Conservation (phyloP, 2,113 vertebrate species). For the Campylomormyrus tamandua region DNA sequence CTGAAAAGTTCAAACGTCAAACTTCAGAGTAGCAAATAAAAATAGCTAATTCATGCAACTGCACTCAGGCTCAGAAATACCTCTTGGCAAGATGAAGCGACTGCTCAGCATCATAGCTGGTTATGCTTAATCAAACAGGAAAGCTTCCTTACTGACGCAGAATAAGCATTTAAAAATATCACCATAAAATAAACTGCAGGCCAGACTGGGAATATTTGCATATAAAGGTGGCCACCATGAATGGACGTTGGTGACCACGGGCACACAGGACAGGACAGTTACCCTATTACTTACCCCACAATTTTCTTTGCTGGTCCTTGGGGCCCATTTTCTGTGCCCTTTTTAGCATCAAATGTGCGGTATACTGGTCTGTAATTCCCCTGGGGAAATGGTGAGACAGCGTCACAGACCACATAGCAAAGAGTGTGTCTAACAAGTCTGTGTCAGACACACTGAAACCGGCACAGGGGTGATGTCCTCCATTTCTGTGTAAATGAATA, state of each 20-base stretch:
- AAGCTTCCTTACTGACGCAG: slow-evolving; percentile 39
- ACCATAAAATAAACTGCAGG: background rate
- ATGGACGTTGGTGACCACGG: background rate
- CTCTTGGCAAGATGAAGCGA: slow-evolving; percentile 47
- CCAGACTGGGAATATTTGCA: slow-evolving; percentile 2
- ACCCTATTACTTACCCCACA: slow-evolving; percentile 57
- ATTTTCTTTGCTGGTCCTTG: slow-evolving; percentile 59
- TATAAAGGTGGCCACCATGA: background rate
- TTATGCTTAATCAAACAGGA: slow-evolving; percentile 48
- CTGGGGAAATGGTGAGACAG: slow-evolving; percentile 50
- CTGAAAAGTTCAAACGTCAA: slow-evolving; percentile 22
- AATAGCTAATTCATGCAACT: slow-evolving; percentile 42
- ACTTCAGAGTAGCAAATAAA: slow-evolving; percentile 31
- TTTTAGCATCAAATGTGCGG: slow-evolving; percentile 80
- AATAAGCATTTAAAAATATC: slow-evolving; percentile 6
- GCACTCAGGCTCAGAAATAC: slow-evolving; percentile 37
- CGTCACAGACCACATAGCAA: slow-evolving; percentile 6
- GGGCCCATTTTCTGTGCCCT: slow-evolving; percentile 85
- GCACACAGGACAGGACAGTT: background rate
- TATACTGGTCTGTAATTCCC: slow-evolving; percentile 78
- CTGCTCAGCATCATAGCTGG: slow-evolving; percentile 53
- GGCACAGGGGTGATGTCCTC: background rate
- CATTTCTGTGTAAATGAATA: background rate
- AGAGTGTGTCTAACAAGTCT: background rate
- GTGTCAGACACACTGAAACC: background rate